A percentile compares a stretch with the other conserved stretches of the same genome.
phyloP scores from a whole-genome alignment of 2,113 vertebrate species.

The Gavialis gangeticus region DNA sequence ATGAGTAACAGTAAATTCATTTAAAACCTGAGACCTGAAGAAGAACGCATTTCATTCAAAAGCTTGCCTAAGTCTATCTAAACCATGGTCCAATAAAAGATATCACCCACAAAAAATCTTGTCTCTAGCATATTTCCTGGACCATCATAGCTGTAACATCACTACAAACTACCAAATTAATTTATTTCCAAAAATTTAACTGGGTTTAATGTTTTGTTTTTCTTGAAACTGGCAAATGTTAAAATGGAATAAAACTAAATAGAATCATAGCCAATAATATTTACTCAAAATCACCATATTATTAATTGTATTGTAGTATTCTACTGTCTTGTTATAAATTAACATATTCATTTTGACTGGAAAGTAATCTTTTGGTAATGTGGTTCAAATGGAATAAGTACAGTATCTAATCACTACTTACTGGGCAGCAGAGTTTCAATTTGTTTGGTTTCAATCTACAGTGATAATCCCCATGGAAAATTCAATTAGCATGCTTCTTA shows the following conservation, averaged over 20 bases:
- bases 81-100: too few relatives aligned
- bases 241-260: too few relatives aligned
- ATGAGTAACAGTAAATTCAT: not conserved
- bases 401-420: not conserved
- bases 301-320: not conserved
- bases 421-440: not conserved
- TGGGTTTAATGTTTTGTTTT: not conserved
- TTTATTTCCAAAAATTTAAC: not conserved
- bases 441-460: constrained; percentile 9
- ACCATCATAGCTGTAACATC: too few relatives aligned
- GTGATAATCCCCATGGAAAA: not conserved
- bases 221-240: not conserved
- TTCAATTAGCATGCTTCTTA: fast-evolving
- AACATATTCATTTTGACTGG: not conserved
- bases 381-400: not conserved
- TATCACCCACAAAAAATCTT: too few relatives aligned
- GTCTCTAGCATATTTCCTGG: too few relatives aligned
- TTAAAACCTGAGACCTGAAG: not conserved
- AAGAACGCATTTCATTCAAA: too few relatives aligned
- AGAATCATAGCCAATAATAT: not conserved
- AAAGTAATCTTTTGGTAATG: not conserved
- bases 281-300: not conserved
- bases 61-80: too few relatives aligned
- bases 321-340: not conserved
- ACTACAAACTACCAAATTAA: not conserved